Conservation (phyloP, 2,888 invertebrate genomes). For the Andrena trimmerana region DNA sequence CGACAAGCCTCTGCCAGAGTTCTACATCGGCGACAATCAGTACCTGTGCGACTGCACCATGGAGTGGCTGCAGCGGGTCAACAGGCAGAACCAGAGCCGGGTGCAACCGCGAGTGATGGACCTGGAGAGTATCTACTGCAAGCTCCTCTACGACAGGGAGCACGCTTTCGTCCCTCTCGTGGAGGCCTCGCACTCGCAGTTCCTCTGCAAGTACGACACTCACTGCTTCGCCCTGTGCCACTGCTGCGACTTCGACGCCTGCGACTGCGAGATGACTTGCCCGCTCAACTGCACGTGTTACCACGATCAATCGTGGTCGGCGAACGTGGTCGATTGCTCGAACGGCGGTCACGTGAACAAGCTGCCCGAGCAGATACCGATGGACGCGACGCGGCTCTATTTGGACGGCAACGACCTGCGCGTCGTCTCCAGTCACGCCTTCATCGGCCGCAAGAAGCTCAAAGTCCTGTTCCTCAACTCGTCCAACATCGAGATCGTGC, state of each 20-base stretch:
- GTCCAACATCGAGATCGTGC: constrained; percentile 91
- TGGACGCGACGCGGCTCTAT: constrained; percentile 96
- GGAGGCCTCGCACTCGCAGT: constrained; percentile 93
- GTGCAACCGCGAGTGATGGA: constrained; percentile 94
- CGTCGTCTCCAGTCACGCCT: constrained; percentile 92
- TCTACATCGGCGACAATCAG: constrained; percentile 94
- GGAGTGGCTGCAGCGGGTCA: constrained; percentile 95
- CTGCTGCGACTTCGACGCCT: constrained; percentile 96
- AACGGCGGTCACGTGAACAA: constrained; percentile 89
- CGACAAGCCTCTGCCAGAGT: constrained; percentile 91
- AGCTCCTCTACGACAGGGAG: constrained; percentile 92
- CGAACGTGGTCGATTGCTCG: constrained; percentile 94
- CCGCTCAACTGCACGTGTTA: constrained; percentile 95
- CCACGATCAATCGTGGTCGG: constrained; percentile 94
- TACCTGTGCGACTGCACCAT: constrained; percentile 95
- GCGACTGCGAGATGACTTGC: constrained; percentile 97
- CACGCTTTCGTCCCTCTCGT: constrained; percentile 91
- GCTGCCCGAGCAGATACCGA: constrained; percentile 93
- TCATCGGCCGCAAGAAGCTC: constrained; percentile 93
- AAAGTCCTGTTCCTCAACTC: constrained; percentile 92
- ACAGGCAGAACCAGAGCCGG: constrained; percentile 89
- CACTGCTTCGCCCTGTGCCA: constrained; percentile 95
- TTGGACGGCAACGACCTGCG: constrained; percentile 94
- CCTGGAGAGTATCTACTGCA: constrained; percentile 93
- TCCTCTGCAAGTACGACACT: constrained; percentile 93